Base-by-base conservation (phyloP, 2,113 vertebrate species). In the Phocoena sinus region DNA sequence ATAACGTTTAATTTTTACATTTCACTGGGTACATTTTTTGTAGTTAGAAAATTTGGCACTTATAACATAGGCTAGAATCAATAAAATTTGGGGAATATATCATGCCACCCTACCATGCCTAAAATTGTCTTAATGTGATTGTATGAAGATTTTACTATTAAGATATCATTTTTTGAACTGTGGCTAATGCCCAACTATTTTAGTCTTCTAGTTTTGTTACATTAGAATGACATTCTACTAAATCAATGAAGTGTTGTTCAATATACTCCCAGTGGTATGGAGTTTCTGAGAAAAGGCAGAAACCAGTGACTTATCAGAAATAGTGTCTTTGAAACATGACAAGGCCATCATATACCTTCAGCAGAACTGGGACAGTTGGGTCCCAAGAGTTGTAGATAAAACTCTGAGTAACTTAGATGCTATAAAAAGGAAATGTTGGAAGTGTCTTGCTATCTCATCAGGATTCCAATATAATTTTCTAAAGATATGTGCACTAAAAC, bases 191-290 rank as follows among this genome's bases (percentile, higher is more conserved):
- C 2, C n/a, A 47, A 60, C 20, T 76, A 56, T 92, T 97, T 97
- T 81, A 85, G 5, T 76, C 21, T 92, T 70, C 3, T 26, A 68
- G 36, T 88, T 92, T 94, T 97, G 28, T 70, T 94, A 65, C 11
- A 1, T 82, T 95, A 82, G 18, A 80, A 93, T 94, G 81, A 65
- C 81, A 94, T 95, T 89, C 41, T 67, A 63, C 28, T 23, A 82
- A 93, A 96, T 95, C 93, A 97, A 94, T 94, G 47, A 82, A 94
- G 79, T 89, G 8, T 1, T 94, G 21, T 93, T 97, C 91, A 85
- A 36, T 86, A 26, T 77, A 67, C 23, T 96, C 77, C 62, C 71
- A 73, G 56, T 79, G 44, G 67, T 68, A 21, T 58, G 33, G 17
- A 86, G 14, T 93, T 97, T 95, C 80, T 74, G 62, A 94, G 77